phyloP scores from a whole-genome alignment of 2,888 invertebrate genomes.

The Cartodere bifasciata region DNA sequence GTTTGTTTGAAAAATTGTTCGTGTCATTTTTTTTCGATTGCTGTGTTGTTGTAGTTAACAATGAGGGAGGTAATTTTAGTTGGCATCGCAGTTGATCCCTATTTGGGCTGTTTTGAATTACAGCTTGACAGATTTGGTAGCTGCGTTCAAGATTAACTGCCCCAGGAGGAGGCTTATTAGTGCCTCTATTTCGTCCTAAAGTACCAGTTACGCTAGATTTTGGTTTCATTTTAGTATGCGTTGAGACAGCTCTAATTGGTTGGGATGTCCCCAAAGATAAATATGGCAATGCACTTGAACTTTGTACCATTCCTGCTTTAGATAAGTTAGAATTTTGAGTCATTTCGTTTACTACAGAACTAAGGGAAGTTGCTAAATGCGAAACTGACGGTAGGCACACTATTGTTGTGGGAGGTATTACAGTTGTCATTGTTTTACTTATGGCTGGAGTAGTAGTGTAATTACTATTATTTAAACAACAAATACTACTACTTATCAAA shows the following conservation, averaged over 20 bases:
- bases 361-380: slow-evolving; percentile 26
- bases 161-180: slow-evolving; percentile 73
- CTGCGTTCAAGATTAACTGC: slow-evolving; percentile 88
- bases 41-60: slow-evolving; percentile 42
- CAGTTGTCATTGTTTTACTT: slow-evolving; percentile 31
- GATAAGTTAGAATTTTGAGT: slow-evolving; percentile 16
- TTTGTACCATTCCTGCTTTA: slow-evolving; percentile 31
- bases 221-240: slow-evolving; percentile 33
- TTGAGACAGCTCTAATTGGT: slow-evolving; percentile 37
- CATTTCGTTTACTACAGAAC: slow-evolving; percentile 23
- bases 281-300: slow-evolving; percentile 38
- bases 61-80: slow-evolving; percentile 72
- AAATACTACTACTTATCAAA: slow-evolving; percentile 42
- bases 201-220: no score
- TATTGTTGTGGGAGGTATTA: slow-evolving; percentile 41
- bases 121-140: slow-evolving; percentile 86
- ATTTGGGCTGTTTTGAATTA: slow-evolving; percentile 90
- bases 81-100: slow-evolving; percentile 76
- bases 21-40: slow-evolving; percentile 26
- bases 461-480: slow-evolving; percentile 23
- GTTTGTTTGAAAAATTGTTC: slow-evolving; percentile 24
- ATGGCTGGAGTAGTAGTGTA: slow-evolving; percentile 26
- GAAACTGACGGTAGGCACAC: slow-evolving; percentile 37
- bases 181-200: slow-evolving; percentile 38
- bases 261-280: slow-evolving; percentile 39